phyloP scores from a whole-genome alignment of 1,140 invertebrate genomes.

The Drosophila setifemur region DNA sequence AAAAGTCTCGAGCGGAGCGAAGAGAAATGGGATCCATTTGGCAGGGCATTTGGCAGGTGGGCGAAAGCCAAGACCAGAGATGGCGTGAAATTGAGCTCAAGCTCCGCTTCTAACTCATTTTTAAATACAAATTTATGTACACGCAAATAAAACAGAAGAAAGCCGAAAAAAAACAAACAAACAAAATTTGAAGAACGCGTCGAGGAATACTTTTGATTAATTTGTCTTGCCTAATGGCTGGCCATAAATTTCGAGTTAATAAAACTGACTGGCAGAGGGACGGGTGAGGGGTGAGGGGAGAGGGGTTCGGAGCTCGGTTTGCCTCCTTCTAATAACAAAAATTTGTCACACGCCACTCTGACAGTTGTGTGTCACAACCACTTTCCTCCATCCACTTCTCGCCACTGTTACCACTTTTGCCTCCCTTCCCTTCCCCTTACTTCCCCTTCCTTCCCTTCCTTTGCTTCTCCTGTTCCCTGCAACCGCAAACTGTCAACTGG shows the following conservation, averaged over 20 bases:
- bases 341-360: conserved; percentile 71
- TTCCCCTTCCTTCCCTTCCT: not conserved
- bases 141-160: conserved; percentile 59
- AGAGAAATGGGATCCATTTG: conserved; percentile 72
- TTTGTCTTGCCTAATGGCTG: conserved; percentile 64
- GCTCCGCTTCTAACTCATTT: conserved; percentile 66
- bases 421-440: not conserved
- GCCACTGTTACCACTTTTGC: conserved; percentile 18
- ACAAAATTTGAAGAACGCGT: not conserved
- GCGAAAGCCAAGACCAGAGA: conserved; percentile 42
- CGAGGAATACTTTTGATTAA: conserved; percentile 62
- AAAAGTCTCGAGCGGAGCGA: conserved; percentile 25
- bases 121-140: conserved; percentile 80
- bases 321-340: conserved; percentile 59
- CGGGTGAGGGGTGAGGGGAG: not conserved
- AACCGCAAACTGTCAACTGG: conserved; percentile 41
- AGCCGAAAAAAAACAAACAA: conserved; percentile 7
- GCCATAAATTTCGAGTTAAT: conserved; percentile 74
- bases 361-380: conserved; percentile 69
- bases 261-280: conserved; percentile 53
- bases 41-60: conserved; percentile 52
- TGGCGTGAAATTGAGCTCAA: conserved; percentile 71
- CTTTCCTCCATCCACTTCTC: conserved; percentile 9
- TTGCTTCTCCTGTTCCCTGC: not conserved
- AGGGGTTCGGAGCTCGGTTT: conserved; percentile 16